phyloP scores from a whole-genome alignment of 2,888 invertebrate genomes.

The Heliconius charithonia region DNA sequence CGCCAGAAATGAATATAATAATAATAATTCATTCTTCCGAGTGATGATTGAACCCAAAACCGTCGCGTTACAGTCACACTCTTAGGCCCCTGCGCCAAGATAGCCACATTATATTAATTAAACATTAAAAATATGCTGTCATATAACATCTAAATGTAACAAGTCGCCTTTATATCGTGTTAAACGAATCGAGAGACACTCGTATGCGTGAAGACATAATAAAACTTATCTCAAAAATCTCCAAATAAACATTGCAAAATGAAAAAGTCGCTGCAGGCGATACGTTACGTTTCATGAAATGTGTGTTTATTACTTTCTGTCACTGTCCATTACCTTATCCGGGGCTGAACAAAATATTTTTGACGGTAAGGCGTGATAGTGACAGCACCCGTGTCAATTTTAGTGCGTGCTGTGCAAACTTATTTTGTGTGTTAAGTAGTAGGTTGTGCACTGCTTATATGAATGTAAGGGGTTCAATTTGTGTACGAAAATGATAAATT shows the following conservation, averaged over 20 bases:
- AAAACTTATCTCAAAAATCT: background rate
- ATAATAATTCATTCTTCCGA: too few relatives aligned
- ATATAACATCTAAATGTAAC: too few relatives aligned
- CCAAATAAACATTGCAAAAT: background rate
- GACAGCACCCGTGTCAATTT: conserved; percentile 27
- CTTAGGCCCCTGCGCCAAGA: too few relatives aligned
- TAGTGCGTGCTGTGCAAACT: conserved; percentile 12
- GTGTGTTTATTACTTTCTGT: conserved; percentile 8
- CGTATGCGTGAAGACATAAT: background rate
- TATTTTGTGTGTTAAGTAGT: background rate
- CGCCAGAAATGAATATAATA: too few relatives aligned
- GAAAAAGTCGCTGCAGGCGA: conserved; percentile 1
- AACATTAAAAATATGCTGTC: too few relatives aligned
- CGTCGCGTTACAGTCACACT: too few relatives aligned
- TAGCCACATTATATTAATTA: too few relatives aligned
- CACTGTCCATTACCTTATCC: conserved; percentile 17
- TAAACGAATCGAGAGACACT: background rate
- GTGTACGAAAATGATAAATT: background rate
- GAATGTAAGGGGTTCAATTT: background rate
- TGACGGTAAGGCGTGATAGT: conserved; percentile 25
- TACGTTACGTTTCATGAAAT: conserved; percentile 10
- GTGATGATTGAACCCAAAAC: too few relatives aligned
- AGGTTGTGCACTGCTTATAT: background rate
- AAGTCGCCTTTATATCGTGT: background rate
- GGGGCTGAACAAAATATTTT: conserved; percentile 13